These are phyloP conservation scores for Psylliodes chrysocephalus DNA, from an alignment of 2,888 invertebrate genomes.

Conservation along the genomic window DNA sequence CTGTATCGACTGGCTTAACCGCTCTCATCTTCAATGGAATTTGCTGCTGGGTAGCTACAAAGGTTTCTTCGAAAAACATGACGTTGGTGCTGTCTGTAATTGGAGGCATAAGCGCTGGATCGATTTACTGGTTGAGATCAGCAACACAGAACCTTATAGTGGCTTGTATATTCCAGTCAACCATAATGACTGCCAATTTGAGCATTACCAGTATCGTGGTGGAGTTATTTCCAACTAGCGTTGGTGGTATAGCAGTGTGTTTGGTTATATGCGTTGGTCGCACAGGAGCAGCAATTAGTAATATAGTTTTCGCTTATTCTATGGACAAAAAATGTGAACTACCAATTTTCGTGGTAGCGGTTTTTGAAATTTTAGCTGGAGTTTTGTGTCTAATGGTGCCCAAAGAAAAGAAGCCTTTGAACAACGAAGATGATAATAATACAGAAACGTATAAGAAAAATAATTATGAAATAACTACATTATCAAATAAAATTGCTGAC, in stretches of 20 bases:
- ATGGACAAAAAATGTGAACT: conserved; percentile 73
- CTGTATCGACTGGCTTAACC: conserved; percentile 73
- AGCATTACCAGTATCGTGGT: conserved; percentile 59
- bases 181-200: conserved; percentile 66
- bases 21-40: conserved; percentile 73
- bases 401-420: conserved; percentile 27
- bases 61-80: conserved; percentile 52
- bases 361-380: conserved; percentile 62
- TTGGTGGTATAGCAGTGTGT: conserved; percentile 73
- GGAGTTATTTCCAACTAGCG: conserved; percentile 60
- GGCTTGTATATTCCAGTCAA: conserved; percentile 66
- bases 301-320: conserved; percentile 72
- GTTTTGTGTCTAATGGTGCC: conserved; percentile 62
- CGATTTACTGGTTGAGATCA: conserved; percentile 69
- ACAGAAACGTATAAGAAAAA: neutral
- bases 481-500: conserved; percentile 3
- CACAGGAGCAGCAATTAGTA: conserved; percentile 73
- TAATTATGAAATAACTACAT: neutral
- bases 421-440: conserved; percentile 21
- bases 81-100: conserved; percentile 63
- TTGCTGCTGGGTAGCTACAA: conserved; percentile 70
- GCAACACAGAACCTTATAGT: conserved; percentile 71
- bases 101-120: conserved; percentile 69
- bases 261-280: conserved; percentile 74
- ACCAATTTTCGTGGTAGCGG: conserved; percentile 72